Evolutionary conservation across 2,797 vertebrate species (phyloP).

Genomic region (Melanotaenia pygmaea): DNA sequence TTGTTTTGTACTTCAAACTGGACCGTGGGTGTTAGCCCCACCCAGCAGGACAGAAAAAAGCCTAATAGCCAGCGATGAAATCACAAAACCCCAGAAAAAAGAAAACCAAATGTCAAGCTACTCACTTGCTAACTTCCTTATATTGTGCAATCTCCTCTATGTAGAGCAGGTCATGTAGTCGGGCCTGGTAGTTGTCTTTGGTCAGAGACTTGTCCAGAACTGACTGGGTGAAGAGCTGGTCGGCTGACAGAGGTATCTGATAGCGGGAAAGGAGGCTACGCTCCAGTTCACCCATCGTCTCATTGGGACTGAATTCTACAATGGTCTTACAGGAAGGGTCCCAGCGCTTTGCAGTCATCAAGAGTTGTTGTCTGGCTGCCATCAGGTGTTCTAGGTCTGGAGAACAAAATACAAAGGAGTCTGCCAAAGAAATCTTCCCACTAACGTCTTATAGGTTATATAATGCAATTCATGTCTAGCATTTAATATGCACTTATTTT

Average conservation of each 20-base stretch:
- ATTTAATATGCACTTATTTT: neutral
- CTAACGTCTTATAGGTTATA: no score
- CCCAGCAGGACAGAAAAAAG: neutral
- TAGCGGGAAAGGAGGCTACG: conserved; percentile 95
- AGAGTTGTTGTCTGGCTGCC: conserved; percentile 94
- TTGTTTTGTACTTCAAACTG: neutral
- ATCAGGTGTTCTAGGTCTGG: conserved; percentile 96
- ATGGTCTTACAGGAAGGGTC: conserved; percentile 98
- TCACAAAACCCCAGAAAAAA: neutral
- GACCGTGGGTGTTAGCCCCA: no score
- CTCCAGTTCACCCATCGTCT: conserved; percentile 94
- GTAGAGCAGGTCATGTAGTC: conserved; percentile 97
- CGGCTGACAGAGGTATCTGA: conserved; percentile 97
- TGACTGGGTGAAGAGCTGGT: conserved; percentile 99
- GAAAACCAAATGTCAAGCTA: conserved; percentile 29
- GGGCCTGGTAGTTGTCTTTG: conserved; percentile 95
- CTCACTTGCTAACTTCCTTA: conserved; percentile 99
- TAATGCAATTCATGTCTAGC: neutral
- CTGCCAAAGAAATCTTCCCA: neutral
- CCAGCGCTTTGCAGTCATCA: conserved; percentile 97
- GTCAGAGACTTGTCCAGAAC: conserved; percentile 97
- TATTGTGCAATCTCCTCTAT: conserved; percentile 99
- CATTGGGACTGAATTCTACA: conserved; percentile 93
- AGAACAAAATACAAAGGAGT: conserved; percentile 1
- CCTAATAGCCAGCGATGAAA: neutral